Evolutionary conservation across 2,888 invertebrate genomes (phyloP), one percentile per base, ranked within the genome.

Genomic region (Nowickia ferox): DNA sequence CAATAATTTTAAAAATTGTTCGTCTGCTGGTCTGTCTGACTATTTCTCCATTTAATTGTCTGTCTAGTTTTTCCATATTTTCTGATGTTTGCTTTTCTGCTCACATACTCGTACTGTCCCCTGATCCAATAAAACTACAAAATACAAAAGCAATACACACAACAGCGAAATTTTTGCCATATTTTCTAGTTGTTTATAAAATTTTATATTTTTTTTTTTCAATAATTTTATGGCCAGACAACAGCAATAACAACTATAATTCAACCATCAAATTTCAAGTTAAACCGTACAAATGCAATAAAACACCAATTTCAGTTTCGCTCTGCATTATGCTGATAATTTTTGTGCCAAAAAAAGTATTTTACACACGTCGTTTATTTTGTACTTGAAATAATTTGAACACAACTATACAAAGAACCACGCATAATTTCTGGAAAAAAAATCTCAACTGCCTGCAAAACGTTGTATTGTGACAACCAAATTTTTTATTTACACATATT

Each of bases 131-230:
- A 71, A 78, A 78, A 61, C 30, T 22, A 40, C 22, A 69, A 59
- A 69, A n/a, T n/a, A n/a, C n/a, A n/a, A n/a, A 42, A 15, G 4
- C 38, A 44, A 65, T 19, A 30, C 9, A 71, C 48, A 76, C 63
- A 46, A 42, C 40, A 68, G 71, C 75, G 66, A 79, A 59, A 79
- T 83, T 75, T 65, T 83, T 85, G 85, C 78, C 78, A 86, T 78
- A 82, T 86, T 86, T 84, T 84, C 57, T 19, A 71, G 63, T 57
- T 75, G 46, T 69, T 17, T 69, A 4, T 22, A 46, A 42, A 44
- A 59, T 9, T 84, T 30, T 30, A 30, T 30, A 30, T 30, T 6
- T 48, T 17, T 61, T n/a, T 42, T 61, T 55, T 53, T 48, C 30
- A 19, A 8, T 1, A 13, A 46, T 75, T 69, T 48, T 17, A 57